Percentiles rank a stretch among this genome's conserved stretches.
These are phyloP conservation scores for Lampris megalopsis DNA, from an alignment of 2,113 vertebrate genomes.

Conservation along the genomic window DNA sequence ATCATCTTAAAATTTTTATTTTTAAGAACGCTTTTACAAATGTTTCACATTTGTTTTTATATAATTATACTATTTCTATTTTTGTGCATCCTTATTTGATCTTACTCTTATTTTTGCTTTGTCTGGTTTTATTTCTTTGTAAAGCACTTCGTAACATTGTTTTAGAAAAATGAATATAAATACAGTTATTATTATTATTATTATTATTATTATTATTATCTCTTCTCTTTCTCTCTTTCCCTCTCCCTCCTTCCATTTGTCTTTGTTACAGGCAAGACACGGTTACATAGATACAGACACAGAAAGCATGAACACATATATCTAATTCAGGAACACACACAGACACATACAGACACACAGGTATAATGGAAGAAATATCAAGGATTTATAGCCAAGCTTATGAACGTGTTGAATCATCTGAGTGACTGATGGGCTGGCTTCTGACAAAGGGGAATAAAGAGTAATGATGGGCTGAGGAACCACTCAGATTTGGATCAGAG, in stretches of 20 bases:
- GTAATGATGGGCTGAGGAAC: conserved; percentile 7
- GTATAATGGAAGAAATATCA: neutral
- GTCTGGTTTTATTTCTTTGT: no score
- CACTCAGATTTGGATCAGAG: conserved; percentile 26
- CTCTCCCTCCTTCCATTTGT: neutral
- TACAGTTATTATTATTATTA: no score
- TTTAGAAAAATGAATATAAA: no score
- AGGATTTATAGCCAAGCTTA: neutral
- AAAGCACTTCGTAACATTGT: no score
- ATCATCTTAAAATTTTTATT: no score
- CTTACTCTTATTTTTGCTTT: no score
- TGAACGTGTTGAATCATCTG: neutral
- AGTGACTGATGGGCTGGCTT: conserved; percentile 27
- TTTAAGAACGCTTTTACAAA: no score
- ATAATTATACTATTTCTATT: no score
- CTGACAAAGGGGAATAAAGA: neutral
- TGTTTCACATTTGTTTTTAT: no score
- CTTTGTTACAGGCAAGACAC: neutral
- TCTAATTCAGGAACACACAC: no score
- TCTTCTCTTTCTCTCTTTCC: neutral
- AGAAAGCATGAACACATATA: neutral
- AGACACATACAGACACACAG: neutral
- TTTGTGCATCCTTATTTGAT: no score
- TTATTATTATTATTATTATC: no score
- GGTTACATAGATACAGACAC: neutral